These are phyloP conservation scores for Micronycteris hirsuta DNA, from an alignment of 2,113 vertebrate genomes.

Conservation along the genomic window DNA sequence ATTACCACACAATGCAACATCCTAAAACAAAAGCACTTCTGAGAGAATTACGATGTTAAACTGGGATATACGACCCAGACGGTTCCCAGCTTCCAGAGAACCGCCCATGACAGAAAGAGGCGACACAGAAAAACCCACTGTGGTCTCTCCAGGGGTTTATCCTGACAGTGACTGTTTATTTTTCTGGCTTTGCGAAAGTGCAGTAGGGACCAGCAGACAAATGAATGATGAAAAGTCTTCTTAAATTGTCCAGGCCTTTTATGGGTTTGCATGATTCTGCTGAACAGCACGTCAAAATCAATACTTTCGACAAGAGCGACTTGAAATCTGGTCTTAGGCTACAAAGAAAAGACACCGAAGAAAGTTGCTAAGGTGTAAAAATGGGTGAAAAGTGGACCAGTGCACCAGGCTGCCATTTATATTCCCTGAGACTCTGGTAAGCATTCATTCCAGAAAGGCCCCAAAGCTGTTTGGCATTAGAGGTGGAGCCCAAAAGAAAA, in stretches of 20 bases:
- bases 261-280: not conserved
- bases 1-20: not conserved
- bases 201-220: slow-evolving; percentile 5
- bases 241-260: not conserved
- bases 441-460: slow-evolving; percentile 17
- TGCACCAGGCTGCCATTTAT: not conserved
- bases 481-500: not conserved
- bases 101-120: not conserved
- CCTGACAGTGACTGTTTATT: slow-evolving; percentile 17
- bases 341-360: not conserved
- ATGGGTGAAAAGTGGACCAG: not conserved
- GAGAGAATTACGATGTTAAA: not conserved
- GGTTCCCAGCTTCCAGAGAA: not conserved
- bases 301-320: not conserved
- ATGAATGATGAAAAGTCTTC: slow-evolving; percentile 11
- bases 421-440: not conserved
- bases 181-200: slow-evolving; percentile 27
- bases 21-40: not conserved
- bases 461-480: slow-evolving; percentile 54
- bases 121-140: not conserved
- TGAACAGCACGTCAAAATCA: not conserved
- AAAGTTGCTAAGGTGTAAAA: not conserved
- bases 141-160: not conserved
- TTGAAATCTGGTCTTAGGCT: not conserved
- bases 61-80: not conserved